Conservation (phyloP, 2,888 invertebrate species). For the Lasioglossum calceatum region DNA sequence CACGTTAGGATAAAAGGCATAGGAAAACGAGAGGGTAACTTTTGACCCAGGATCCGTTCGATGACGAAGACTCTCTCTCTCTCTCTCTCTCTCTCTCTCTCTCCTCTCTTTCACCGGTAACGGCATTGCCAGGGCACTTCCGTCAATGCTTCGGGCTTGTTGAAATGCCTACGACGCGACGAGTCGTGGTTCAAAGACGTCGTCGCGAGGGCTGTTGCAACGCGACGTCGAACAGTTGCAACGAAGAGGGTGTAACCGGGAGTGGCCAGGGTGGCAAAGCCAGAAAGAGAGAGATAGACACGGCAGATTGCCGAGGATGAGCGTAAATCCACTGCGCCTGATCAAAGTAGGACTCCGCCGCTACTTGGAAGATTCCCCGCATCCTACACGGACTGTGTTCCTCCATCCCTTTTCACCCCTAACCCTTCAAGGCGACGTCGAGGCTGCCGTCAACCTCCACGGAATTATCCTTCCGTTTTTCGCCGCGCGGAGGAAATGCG, state of each 20-base stretch:
- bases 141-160: constrained; percentile 42
- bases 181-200: constrained; percentile 61
- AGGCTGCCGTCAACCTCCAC: constrained; percentile 9
- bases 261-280: not conserved
- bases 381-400: constrained; percentile 43
- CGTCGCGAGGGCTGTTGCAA: constrained; percentile 50
- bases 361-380: constrained; percentile 67
- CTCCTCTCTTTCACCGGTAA: constrained; percentile 60
- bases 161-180: constrained; percentile 69
- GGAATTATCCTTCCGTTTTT: constrained; percentile 47
- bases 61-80: not conserved
- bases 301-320: constrained; percentile 62
- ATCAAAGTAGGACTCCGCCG: constrained; percentile 77
- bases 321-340: constrained; percentile 77
- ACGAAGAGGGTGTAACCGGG: not conserved
- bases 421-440: not conserved
- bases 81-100: not conserved
- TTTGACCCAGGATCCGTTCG: constrained; percentile 22
- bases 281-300: constrained; percentile 9
- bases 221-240: constrained; percentile 18
- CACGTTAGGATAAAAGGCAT: not conserved
- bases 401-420: constrained; percentile 1
- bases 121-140: constrained; percentile 64
- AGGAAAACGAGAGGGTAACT: constrained; percentile 31
- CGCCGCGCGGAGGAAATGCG: not conserved